Conservation (phyloP, 2,113 vertebrate genomes). For the Phrynosoma platyrhinos region DNA sequence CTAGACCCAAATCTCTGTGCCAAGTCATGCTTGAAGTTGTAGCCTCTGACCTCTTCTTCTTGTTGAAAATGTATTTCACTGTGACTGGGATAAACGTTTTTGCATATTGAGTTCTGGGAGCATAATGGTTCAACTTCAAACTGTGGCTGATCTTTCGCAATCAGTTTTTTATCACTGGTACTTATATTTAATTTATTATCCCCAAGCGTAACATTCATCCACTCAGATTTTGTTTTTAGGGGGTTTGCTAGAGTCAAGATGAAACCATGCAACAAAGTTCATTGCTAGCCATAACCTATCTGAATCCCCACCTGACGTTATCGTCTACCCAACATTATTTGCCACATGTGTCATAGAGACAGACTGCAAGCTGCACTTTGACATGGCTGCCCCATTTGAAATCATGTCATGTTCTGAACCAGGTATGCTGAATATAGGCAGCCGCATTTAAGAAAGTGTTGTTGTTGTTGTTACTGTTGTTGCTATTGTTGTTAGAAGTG, state of each 20-base stretch:
- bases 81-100: background rate
- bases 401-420: background rate
- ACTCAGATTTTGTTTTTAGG: conserved; percentile 16
- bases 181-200: conserved; percentile 24
- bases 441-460: background rate
- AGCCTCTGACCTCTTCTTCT: conserved; percentile 13
- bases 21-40: conserved; percentile 37
- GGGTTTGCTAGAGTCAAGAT: conserved; percentile 10
- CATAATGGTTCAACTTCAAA: conserved; percentile 3
- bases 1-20: conserved; percentile 14
- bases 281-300: background rate
- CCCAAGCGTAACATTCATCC: conserved; percentile 17
- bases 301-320: background rate
- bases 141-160: rapidly evolving
- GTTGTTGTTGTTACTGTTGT: background rate
- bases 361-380: background rate
- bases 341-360: background rate
- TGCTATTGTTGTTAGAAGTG: background rate
- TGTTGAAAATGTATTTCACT: conserved; percentile 23
- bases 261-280: background rate
- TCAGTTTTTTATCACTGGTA: conserved; percentile 9
- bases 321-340: background rate
- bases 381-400: background rate
- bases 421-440: background rate
- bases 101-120: background rate